phyloP scores from a whole-genome alignment of 2,888 invertebrate species.

The Alloscopus bannaensis region DNA sequence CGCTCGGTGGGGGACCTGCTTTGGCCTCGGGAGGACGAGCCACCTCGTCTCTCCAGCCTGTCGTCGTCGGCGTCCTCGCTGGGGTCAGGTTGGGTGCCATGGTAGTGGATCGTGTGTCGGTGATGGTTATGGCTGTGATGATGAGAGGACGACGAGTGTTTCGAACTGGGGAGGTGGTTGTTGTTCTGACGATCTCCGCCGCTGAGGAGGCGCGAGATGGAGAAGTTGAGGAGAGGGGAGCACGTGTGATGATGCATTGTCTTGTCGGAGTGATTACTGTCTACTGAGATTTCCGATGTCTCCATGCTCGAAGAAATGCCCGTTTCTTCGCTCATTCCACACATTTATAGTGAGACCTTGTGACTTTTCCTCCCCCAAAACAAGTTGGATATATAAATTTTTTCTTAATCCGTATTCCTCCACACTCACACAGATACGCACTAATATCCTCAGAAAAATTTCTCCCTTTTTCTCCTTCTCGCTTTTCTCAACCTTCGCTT shows the following conservation, averaged over 20 bases:
- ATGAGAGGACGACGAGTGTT: conserved; percentile 48
- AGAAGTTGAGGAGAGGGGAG: conserved; percentile 72
- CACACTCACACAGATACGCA: too few species aligned
- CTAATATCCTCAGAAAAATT: too few species aligned
- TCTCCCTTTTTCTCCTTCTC: conserved; percentile 21
- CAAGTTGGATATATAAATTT: not conserved
- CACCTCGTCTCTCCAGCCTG: conserved; percentile 36
- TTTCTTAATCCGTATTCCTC: too few species aligned
- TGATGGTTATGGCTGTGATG: conserved; percentile 56
- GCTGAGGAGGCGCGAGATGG: conserved; percentile 73
- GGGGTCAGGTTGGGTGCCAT: conserved; percentile 58
- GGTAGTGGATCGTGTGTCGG: conserved; percentile 61
- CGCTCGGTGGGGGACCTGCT: conserved; percentile 57
- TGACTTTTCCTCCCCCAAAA: conserved; percentile 4
- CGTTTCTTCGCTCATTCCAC: conserved; percentile 73
- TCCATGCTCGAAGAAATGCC: conserved; percentile 72
- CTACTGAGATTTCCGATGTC: conserved; percentile 69
- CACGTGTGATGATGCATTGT: conserved; percentile 62
- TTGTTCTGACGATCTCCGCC: conserved; percentile 65
- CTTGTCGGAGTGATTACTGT: conserved; percentile 69
- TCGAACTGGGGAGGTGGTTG: conserved; percentile 51
- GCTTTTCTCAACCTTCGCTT: conserved; percentile 13
- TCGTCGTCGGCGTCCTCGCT: conserved; percentile 50
- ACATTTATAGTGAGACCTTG: conserved; percentile 66
- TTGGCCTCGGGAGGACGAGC: conserved; percentile 52